phyloP scores from a whole-genome alignment of 2,113 vertebrate genomes.

The Bombycilla garrulus region DNA sequence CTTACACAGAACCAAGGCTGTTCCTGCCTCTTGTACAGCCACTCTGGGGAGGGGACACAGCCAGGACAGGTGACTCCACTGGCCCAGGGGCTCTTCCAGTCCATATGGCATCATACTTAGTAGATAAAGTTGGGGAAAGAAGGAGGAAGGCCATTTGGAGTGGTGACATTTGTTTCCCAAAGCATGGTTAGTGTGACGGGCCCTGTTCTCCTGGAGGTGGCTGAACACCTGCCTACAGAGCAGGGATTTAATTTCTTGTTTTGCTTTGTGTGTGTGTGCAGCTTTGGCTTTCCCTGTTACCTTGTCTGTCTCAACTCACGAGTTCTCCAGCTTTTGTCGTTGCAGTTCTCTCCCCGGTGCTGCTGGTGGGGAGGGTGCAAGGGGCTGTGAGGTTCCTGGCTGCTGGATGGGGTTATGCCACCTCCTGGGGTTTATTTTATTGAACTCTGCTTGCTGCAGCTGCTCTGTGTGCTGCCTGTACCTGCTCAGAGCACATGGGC shows the following conservation, averaged over 20 bases:
- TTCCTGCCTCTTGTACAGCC: background rate
- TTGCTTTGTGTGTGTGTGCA: background rate
- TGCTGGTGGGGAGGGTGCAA: background rate
- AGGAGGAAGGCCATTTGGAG: no score
- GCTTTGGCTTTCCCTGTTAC: background rate
- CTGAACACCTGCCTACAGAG: background rate
- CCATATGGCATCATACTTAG: background rate
- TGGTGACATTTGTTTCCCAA: background rate
- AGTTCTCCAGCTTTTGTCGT: background rate
- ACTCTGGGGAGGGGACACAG: background rate
- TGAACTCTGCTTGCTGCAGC: background rate
- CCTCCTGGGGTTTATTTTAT: background rate
- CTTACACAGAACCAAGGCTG: background rate
- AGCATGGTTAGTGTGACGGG: background rate
- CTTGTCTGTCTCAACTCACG: background rate
- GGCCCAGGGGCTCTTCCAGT: background rate
- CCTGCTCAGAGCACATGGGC: background rate
- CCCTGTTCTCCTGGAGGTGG: background rate
- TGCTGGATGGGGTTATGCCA: background rate
- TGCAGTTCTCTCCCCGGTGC: rapidly evolving
- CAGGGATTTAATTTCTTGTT: background rate
- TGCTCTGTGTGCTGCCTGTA: background rate
- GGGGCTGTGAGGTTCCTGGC: background rate
- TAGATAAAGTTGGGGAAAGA: no score
- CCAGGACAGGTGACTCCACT: background rate